phyloP scores from a whole-genome alignment of 2,888 invertebrate genomes.

The Pollenia griseotomentosa region DNA sequence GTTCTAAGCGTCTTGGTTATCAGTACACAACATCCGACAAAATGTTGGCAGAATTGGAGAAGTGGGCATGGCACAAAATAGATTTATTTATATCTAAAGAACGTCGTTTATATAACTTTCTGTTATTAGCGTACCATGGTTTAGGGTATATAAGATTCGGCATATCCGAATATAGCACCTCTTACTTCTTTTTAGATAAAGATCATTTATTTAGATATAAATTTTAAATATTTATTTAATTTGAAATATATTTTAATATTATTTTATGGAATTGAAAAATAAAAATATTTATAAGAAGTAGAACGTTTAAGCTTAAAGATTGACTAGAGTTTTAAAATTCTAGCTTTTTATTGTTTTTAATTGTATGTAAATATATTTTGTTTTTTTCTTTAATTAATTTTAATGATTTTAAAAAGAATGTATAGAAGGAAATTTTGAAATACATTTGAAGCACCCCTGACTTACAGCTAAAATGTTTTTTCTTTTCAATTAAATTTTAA shows the following conservation, averaged over 20 bases:
- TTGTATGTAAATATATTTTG: constrained; percentile 34
- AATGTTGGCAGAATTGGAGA: no score
- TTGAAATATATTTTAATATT: constrained; percentile 13
- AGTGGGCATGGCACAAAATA: no score
- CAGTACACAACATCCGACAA: no score
- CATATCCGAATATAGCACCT: no score
- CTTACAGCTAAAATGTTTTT: constrained; percentile 67
- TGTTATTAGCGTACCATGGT: no score
- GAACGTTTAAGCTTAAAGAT: constrained; percentile 71
- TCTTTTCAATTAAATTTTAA: constrained; percentile 19
- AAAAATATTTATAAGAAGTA: constrained; percentile 26
- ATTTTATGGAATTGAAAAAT: constrained; percentile 52
- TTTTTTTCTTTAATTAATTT: background rate
- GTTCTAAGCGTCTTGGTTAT: no score
- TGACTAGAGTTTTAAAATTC: constrained; percentile 73
- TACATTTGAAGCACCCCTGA: constrained; percentile 71
- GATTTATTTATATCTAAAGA: no score
- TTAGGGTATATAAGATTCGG: no score
- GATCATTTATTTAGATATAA: constrained; percentile 47
- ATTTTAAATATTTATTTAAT: constrained; percentile 21
- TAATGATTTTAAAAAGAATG: constrained; percentile 30
- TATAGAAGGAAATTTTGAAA: constrained; percentile 68
- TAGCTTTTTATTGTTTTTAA: constrained; percentile 63
- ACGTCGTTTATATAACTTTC: no score
- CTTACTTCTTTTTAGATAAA: constrained; percentile 25